Percentiles rank a stretch among this genome's conserved stretches.
Evolutionary conservation across 2,888 invertebrate species (phyloP).

Genomic region (Heliconius aoede): DNA sequence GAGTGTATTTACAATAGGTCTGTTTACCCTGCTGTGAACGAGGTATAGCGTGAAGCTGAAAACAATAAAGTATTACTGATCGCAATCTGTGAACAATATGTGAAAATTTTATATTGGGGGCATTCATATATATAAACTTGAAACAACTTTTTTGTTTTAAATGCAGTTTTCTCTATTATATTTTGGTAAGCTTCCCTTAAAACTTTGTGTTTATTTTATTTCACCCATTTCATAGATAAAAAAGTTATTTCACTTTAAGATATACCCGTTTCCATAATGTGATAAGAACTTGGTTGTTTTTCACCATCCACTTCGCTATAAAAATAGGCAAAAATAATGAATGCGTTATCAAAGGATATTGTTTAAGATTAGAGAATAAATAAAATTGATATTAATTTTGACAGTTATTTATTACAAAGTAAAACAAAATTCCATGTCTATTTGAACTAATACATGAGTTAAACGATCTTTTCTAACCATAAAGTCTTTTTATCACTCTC

Average conservation of each 20-base stretch:
- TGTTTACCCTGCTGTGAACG: too few relatives aligned
- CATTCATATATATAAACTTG: too few relatives aligned
- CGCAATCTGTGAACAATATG: too few relatives aligned
- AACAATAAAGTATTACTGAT: too few relatives aligned
- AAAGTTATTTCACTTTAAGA: neutral
- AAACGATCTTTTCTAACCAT: neutral
- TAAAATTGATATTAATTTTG: neutral
- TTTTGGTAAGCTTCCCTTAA: too few relatives aligned
- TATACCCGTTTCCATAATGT: neutral
- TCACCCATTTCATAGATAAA: too few relatives aligned
- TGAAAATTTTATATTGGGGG: too few relatives aligned
- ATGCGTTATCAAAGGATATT: neutral
- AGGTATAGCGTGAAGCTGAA: too few relatives aligned
- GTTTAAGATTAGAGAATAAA: neutral
- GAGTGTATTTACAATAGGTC: too few relatives aligned
- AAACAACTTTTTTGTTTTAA: too few relatives aligned
- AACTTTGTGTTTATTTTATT: too few relatives aligned
- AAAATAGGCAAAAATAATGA: neutral
- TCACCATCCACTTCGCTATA: neutral
- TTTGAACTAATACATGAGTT: conserved; percentile 12
- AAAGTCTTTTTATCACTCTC: conserved; percentile 20
- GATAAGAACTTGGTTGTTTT: neutral
- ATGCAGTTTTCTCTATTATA: too few relatives aligned
- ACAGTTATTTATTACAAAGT: neutral
- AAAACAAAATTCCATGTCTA: neutral